phyloP scores from a whole-genome alignment of 64 coral and sea anemone genomes.

The Cladopsammia gracilis region DNA sequence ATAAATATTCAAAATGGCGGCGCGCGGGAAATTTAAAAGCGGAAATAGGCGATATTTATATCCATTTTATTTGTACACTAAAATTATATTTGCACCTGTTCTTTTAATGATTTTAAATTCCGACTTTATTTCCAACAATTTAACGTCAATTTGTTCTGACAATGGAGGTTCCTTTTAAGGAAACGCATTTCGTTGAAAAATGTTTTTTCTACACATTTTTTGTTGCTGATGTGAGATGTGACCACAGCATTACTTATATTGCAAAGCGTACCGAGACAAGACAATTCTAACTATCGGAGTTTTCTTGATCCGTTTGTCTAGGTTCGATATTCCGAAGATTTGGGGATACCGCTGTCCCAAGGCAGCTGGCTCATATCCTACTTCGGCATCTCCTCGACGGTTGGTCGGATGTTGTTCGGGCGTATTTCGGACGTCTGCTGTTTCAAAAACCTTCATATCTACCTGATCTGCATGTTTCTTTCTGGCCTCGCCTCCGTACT shows the following conservation, averaged over 20 bases:
- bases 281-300: neutral
- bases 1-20: too few relatives aligned
- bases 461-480: conserved; percentile 81
- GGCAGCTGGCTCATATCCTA: conserved; percentile 93
- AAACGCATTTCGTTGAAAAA: too few relatives aligned
- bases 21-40: too few relatives aligned
- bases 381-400: conserved; percentile 85
- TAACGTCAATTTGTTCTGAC: too few relatives aligned
- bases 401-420: conserved; percentile 90
- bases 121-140: too few relatives aligned
- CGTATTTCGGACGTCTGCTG: conserved; percentile 82
- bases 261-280: neutral
- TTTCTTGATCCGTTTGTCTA: neutral
- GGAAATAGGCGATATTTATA: too few relatives aligned
- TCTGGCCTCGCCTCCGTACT: conserved; percentile 76
- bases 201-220: too few relatives aligned
- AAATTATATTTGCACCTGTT: too few relatives aligned
- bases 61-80: too few relatives aligned
- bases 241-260: neutral
- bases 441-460: conserved; percentile 79
- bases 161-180: too few relatives aligned
- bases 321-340: conserved; percentile 88
- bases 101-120: too few relatives aligned
- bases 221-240: too few relatives aligned
- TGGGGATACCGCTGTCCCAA: conserved; percentile 65